Base-by-base conservation (phyloP, 2,888 invertebrate genomes). In the Brachylomia viminalis region DNA sequence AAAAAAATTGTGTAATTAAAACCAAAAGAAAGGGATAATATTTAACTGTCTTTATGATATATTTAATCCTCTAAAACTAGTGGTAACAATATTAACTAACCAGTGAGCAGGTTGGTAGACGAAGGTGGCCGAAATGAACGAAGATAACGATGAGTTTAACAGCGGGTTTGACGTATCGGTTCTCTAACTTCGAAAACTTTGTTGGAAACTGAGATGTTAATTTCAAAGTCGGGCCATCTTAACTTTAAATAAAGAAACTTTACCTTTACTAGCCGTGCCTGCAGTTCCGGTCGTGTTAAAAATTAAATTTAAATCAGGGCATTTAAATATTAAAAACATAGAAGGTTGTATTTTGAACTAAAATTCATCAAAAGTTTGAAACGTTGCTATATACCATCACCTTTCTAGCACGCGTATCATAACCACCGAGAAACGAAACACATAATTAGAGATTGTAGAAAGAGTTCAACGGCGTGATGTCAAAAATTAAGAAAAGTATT, bases 161-260 rank as follows among this genome's bases (percentile, higher is more conserved):
- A 7, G 20, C 10, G 42, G 80, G 27, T 76, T 83, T 73, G 77
- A 45, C 67, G 61, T 71, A 83, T 82, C 71, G 72, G 65, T 66
- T 59, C 68, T 49, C 54, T 65, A 65, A 82, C 83, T 85, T 85
- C 38, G 47, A 20, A 72, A 77, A 83, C 61, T 82, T 83, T 85
- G 61, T 69, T 47, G 7, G 45, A 27, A 83, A 74, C 69, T 69
- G 62, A 82, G 68, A 10, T 77, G 30, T 33, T 69, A 42, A 69
- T 82, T 82, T 75, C 47, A 77, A 83, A 82, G 73, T 82, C 74
- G 58, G 49, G 0, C 52, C 52, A 62, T 70, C 30, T 49, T 64
- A 58, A 72, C 38, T 68, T 67, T 27, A 27, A 47, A 13, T 58
- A 62, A 42, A 30, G 23, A 54, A 82, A 83, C 45, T 72, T 71